Percentiles rank a stretch among this genome's conserved stretches.
phyloP scores from a whole-genome alignment of 2,888 invertebrate genomes.

The Patella ulyssiponensis region DNA sequence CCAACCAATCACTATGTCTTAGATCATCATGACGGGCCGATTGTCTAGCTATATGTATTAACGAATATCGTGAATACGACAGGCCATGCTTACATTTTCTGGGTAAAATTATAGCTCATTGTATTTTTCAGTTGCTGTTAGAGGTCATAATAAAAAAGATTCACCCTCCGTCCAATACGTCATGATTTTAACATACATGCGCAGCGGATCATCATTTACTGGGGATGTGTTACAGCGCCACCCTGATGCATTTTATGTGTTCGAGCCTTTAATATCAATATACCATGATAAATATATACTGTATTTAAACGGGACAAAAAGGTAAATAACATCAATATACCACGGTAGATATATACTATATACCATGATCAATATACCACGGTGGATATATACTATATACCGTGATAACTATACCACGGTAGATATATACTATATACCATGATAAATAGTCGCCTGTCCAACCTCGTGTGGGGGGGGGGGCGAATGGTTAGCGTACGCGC shows the following conservation, averaged over 20 bases:
- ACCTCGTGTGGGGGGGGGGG: too few relatives aligned
- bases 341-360: background rate
- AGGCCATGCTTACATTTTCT: too few relatives aligned
- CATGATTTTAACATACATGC: background rate
- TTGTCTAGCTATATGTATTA: too few relatives aligned
- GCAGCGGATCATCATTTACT: constrained; percentile 1
- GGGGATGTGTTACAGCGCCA: background rate
- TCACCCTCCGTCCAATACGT: background rate
- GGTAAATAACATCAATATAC: background rate
- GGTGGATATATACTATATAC: background rate
- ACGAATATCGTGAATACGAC: too few relatives aligned
- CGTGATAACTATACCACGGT: background rate
- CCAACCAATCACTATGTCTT: too few relatives aligned
- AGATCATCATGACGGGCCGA: too few relatives aligned
- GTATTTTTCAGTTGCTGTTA: too few relatives aligned
- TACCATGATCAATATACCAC: background rate
- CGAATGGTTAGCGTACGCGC: too few relatives aligned
- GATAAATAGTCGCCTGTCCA: too few relatives aligned
- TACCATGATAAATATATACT: background rate
- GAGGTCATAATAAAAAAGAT: too few relatives aligned
- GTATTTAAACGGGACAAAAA: background rate
- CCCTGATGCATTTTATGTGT: background rate
- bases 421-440: background rate
- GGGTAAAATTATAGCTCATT: too few relatives aligned
- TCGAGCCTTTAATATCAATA: background rate